Base-by-base conservation (phyloP, 2,113 vertebrate species). In the Promerops cafer region DNA sequence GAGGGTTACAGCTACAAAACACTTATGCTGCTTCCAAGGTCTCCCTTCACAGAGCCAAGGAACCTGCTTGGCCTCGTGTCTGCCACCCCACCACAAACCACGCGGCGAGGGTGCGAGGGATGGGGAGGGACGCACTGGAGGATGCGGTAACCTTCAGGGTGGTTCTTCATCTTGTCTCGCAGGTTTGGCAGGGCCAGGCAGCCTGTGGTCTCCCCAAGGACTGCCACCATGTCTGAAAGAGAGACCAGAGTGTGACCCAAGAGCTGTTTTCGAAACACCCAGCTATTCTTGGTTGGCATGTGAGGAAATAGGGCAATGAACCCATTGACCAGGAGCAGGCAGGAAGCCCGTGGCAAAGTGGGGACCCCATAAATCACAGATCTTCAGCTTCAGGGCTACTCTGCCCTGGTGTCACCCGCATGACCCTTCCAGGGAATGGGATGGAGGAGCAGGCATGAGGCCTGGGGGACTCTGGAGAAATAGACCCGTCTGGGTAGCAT, bases 161-260 rank as follows among this genome's bases (percentile, higher is more conserved):
- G 98, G 31, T 96, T 98, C 81, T 87, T 99, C 99, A 99, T 99
- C 96, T 94, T 97, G 92, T 99, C 98, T 52, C 98, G 97, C 92
- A 99, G 98, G 28, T 95, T 98, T 49, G 97, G 92, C 80, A 99
- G 96, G 15, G 98, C 98, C 18, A 93, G 80, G 61, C 95, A 94
- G 50, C 99, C 99, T 0, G 99, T 99, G 13, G 99, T 99, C 95
- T 99, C 99, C 16, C 99, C 99, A 1, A 99, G 98, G 42, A 99
- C 99, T 4, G 99, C 99, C 12, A 99, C 99, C 99, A 99, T 99
- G 96, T 99, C 99, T 99, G 97, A 77, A 97, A 97, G 64, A 75
- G 79, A 96, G 61, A 93, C 24, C 82, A 71, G 45, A 71, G n/a
- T 59, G n/a, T 61, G 77, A 86, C 47, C 33, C 52, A 45, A 47